Conservation (phyloP, 1,140 invertebrate genomes). For the Neoseiulus cucumeris region DNA sequence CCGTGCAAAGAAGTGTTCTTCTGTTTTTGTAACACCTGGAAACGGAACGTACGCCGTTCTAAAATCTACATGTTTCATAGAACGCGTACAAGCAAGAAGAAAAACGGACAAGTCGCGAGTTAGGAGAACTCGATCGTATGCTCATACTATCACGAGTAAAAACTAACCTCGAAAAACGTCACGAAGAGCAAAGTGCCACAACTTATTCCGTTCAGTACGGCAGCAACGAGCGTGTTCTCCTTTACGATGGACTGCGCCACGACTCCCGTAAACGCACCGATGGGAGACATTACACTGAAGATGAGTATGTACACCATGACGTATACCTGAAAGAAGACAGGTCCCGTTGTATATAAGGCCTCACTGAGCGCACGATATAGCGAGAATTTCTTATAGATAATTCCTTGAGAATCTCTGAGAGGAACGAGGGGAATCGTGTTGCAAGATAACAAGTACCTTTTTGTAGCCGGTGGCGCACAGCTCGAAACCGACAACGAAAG, state of each 20-base stretch:
- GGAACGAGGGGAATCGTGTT: too few relatives aligned
- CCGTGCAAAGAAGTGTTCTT: neutral
- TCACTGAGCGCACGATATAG: too few relatives aligned
- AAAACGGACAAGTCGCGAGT: too few relatives aligned
- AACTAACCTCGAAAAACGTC: neutral
- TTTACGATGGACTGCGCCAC: neutral
- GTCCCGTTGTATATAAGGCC: too few relatives aligned
- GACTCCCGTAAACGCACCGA: neutral
- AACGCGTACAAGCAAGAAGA: too few relatives aligned
- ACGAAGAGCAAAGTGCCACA: neutral
- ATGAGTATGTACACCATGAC: neutral
- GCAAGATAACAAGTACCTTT: too few relatives aligned
- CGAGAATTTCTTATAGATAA: too few relatives aligned
- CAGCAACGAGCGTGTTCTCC: neutral
- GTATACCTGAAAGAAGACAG: neutral
- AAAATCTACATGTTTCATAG: too few relatives aligned
- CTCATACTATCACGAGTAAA: neutral
- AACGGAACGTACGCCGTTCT: neutral
- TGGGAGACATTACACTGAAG: neutral
- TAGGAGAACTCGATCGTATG: too few relatives aligned
- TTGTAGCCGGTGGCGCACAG: neutral
- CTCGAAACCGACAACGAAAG: neutral
- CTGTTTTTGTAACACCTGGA: conserved; percentile 1
- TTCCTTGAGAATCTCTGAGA: too few relatives aligned
- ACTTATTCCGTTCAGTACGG: neutral